phyloP scores from a whole-genome alignment of 2,888 invertebrate species.

The Parthenolecanium corni region DNA sequence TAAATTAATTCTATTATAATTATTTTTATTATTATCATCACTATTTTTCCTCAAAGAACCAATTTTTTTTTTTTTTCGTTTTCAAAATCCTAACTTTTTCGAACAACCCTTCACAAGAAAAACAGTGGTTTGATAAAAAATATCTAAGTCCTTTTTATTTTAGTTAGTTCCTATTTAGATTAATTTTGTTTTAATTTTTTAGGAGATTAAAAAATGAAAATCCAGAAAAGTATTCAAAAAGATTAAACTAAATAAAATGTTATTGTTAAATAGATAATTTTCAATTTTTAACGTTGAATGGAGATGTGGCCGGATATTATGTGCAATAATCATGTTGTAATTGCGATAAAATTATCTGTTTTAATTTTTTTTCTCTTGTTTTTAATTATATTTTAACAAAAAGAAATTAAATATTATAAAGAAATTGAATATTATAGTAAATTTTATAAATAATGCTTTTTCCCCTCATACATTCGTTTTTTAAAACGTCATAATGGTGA shows the following conservation, averaged over 20 bases:
- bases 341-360: too few species aligned
- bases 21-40: neutral
- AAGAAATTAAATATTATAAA: neutral
- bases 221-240: constrained; percentile 2
- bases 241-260: neutral
- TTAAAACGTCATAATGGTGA: neutral
- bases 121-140: constrained; percentile 1
- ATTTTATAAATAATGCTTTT: neutral
- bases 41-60: constrained; percentile 19
- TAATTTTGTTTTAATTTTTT: constrained; percentile 7
- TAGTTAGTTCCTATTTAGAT: constrained; percentile 27
- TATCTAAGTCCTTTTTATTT: constrained; percentile 21
- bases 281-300: neutral
- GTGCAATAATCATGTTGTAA: constrained; percentile 15
- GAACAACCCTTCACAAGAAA: constrained; percentile 1
- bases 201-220: constrained; percentile 1
- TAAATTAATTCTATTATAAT: too few species aligned
- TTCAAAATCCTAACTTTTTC: neutral
- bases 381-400: neutral
- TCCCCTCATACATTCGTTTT: neutral
- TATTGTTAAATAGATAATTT: neutral
- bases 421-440: neutral
- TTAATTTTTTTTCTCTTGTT: too few species aligned
- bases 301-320: constrained; percentile 21
- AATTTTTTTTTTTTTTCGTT: constrained; percentile 5